Evolutionary conservation across 2,113 vertebrate genomes (phyloP), one percentile per base, ranked within the genome.

Genomic region (Sigmodon hispidus): DNA sequence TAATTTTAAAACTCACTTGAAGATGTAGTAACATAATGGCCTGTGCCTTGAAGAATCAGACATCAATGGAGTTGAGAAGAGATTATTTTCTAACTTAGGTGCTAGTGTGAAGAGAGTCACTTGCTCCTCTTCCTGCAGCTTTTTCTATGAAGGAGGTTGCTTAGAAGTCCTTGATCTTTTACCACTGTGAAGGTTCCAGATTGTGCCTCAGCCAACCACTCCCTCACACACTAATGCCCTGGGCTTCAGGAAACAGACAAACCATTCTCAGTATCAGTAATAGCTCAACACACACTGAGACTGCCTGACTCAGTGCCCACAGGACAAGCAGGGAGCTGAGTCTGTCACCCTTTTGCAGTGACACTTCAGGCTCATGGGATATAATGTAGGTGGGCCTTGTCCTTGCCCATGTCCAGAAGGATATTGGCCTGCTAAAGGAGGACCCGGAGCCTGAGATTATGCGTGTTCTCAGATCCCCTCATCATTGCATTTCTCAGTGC

Each of bases 391-490:
- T 91, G 87, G 89, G 81, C 52, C n/a, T 84, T 76, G 40, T 61
- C 73, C 89, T 85, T 90, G 45, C 43, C 48, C 45, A 11, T 19
- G 52, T 48, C 19, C 3, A 91, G 91, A 84, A 77, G 22, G 40
- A 75, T 55, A 70, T 83, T 40, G 3, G 61, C 90, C 45, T 76
- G 81, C 57, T 40, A 61, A 61, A 79, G 15, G 80, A 55, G 50
- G 50, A 2, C 94, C 72, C 31, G 94, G 69, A 94, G 93, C 57
- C 90, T 90, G 87, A 97, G 94, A 91, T 86, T 95, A 93, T 52
- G 55, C 36, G 40, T 87, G 67, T 92, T 65, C 95, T 85, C 94
- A 93, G 67, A 79, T 86, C 94, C 94, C 86, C 4, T 93, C 91
- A 70, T 59, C 4, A 57, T 72, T 75, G 43, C 0, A 22, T 59